Base-by-base conservation (phyloP, 2,888 invertebrate species). In the Tetragnatha montana region DNA sequence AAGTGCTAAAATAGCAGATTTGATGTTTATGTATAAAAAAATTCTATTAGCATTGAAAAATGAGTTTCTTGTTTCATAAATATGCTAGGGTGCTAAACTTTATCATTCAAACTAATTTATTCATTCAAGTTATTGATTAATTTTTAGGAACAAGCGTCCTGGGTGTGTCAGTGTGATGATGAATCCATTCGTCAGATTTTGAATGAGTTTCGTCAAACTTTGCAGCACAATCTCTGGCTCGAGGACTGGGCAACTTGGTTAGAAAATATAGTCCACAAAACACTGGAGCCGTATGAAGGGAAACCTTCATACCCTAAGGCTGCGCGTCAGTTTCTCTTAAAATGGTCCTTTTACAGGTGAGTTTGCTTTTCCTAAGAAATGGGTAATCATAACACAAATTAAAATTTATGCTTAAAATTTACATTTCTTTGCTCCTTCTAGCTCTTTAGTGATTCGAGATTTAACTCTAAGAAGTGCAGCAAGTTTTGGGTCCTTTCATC, bases 211-310 rank as follows among this genome's bases (percentile, higher is more conserved):
- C 95, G 95, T 93, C 95, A 96, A n/a, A 97, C 97, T 0, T 94
- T 98, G 80, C 97, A 98, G 93, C 93, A 93, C 90, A 98, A 98
- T 94, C 97, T 97, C 92, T 96, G 97, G 1, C 94, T 99, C 92
- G 99, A 99, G 94, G 97, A 98, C 93, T 99, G 99, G 99, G 98
- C 99, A 49, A 95, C 96, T 82, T 99, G 99, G 99, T 95, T 99
- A 92, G 98, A 99, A 93, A 95, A 96, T 87, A 98, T 99, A 91
- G 98, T 99, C 83, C 96, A 97, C 92, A 95, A 96, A 92, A 97
- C 98, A 51, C 95, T 99, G 88, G 96, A 97, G 92, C 97, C 97
- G 89, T 97, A 98, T 94, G 97, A 96, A 93, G 96, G 96, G 70
- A 93, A 93, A 88, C 89, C 92, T 6, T 96, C 96, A 92, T 97